These are phyloP conservation scores for Neosilurus mollespiculum DNA, from an alignment of 2,797 vertebrate species.

Conservation along the genomic window DNA sequence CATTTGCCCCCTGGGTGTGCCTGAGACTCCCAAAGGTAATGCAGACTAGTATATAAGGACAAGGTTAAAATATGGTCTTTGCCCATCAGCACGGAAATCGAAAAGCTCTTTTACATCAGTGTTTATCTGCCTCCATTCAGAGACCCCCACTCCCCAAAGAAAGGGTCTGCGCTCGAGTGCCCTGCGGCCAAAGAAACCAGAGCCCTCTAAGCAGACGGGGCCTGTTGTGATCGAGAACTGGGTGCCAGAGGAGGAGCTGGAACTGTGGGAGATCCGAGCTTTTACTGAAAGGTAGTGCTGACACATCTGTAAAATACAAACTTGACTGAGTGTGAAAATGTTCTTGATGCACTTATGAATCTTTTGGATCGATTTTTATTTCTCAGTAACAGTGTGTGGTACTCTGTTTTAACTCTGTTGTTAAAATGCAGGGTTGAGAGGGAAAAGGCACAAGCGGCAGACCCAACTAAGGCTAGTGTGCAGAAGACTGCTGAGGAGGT, in stretches of 20 bases:
- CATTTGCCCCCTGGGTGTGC: slow-evolving; percentile 92
- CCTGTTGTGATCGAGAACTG: slow-evolving; percentile 94
- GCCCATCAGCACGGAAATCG: not conserved
- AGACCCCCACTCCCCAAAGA: slow-evolving; percentile 96
- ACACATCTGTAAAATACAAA: not conserved
- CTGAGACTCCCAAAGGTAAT: slow-evolving; percentile 91
- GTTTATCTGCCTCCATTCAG: slow-evolving; percentile 61
- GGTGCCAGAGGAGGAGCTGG: slow-evolving; percentile 94
- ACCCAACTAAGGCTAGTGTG: slow-evolving; percentile 83
- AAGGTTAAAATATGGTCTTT: too few relatives aligned
- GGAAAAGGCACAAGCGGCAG: slow-evolving; percentile 90
- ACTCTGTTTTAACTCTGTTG: not conserved
- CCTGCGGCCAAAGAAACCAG: slow-evolving; percentile 91
- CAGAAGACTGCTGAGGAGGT: slow-evolving; percentile 85
- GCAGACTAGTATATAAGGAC: not conserved
- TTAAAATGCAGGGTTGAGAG: slow-evolving; percentile 83
- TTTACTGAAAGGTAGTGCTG: slow-evolving; percentile 88
- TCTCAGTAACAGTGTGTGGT: not conserved
- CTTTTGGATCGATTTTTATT: not conserved
- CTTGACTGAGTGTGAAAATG: not conserved
- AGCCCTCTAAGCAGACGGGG: slow-evolving; percentile 90
- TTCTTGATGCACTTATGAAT: not conserved
- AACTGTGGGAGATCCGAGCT: slow-evolving; percentile 97
- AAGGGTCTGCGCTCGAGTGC: slow-evolving; percentile 97
- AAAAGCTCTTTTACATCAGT: not conserved